phyloP scores from a whole-genome alignment of 2,113 vertebrate species.

The Myodes glareolus region DNA sequence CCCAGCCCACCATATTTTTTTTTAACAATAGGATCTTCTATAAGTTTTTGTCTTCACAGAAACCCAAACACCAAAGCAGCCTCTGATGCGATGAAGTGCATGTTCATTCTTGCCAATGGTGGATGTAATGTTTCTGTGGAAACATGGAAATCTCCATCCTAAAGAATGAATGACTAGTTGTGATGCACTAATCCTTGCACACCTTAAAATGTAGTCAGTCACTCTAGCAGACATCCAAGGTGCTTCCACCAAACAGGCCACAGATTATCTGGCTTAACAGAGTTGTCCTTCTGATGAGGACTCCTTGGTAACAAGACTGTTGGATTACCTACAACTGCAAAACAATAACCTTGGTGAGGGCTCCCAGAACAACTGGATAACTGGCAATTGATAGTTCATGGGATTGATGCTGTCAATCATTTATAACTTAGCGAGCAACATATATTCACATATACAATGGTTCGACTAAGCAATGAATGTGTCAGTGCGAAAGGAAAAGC shows the following conservation, averaged over 20 bases:
- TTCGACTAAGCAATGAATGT: background rate
- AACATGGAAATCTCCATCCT: background rate
- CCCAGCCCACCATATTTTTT: background rate
- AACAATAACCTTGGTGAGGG: background rate
- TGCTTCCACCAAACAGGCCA: background rate
- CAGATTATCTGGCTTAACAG: background rate
- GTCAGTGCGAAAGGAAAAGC: background rate
- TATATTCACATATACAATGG: background rate
- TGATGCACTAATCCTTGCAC: background rate
- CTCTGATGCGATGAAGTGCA: background rate
- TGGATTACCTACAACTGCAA: background rate
- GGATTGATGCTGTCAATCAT: background rate
- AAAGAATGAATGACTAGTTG: background rate
- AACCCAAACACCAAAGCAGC: slow-evolving; percentile 6
- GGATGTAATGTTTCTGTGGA: background rate
- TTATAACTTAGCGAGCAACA: background rate
- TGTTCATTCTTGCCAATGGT: slow-evolving; percentile 1
- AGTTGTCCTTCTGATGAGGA: background rate
- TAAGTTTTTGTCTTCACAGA: background rate
- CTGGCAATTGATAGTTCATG: background rate
- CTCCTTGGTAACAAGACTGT: background rate
- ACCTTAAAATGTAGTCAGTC: background rate
- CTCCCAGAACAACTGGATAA: background rate
- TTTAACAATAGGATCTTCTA: background rate
- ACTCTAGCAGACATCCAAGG: background rate